Evolutionary conservation across 2,888 invertebrate species (phyloP).

Genomic region (Lepidocyrtoides sp.): DNA sequence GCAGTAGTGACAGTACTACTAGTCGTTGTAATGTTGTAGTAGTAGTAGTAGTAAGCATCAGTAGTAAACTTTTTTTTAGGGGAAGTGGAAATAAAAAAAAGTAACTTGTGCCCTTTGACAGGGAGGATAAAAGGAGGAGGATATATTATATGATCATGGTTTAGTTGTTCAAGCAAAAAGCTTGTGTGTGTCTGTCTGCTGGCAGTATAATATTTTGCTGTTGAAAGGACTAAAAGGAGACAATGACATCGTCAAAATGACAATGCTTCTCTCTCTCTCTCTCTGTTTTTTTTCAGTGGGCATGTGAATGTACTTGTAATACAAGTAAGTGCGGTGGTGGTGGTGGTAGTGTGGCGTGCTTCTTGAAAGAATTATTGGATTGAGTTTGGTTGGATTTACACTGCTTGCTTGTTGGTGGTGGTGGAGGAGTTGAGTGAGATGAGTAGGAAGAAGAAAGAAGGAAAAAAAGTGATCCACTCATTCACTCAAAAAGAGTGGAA

Average conservation of each 20-base stretch:
- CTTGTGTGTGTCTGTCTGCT: background rate
- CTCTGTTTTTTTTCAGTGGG: no score
- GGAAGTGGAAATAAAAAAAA: slow-evolving; percentile 32
- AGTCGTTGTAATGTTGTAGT: background rate
- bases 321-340: background rate
- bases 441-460: background rate
- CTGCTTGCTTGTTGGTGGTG: background rate
- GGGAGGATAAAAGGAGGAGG: slow-evolving; percentile 41
- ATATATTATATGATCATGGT: slow-evolving; percentile 20
- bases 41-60: background rate
- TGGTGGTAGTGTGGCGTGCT: slow-evolving; percentile 19
- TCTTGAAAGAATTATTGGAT: slow-evolving; percentile 50
- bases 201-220: slow-evolving; percentile 37
- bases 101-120: slow-evolving; percentile 70
- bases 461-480: slow-evolving; percentile 71
- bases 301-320: background rate
- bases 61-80: slow-evolving; percentile 7
- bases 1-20: background rate
- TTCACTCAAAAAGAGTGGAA: slow-evolving; percentile 12
- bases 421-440: background rate
- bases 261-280: slow-evolving; percentile 18
- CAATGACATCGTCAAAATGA: slow-evolving; percentile 54
- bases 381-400: background rate
- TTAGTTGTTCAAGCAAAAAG: no score
- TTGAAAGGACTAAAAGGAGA: slow-evolving; percentile 56